These are phyloP conservation scores for Sebastes ruberrimus DNA, from an alignment of 2,797 vertebrate species.

Conservation along the genomic window DNA sequence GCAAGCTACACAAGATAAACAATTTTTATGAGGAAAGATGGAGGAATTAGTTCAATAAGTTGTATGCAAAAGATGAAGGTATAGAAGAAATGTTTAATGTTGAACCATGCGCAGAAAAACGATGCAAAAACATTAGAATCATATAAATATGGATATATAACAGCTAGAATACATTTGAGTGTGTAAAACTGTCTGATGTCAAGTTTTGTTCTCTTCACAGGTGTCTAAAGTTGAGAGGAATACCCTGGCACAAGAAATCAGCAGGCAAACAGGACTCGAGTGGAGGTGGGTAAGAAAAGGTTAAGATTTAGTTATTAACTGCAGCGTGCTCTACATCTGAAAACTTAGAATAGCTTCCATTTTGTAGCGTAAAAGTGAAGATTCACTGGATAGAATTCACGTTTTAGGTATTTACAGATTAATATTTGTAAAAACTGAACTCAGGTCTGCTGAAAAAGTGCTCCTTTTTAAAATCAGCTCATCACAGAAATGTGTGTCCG, in stretches of 20 bases:
- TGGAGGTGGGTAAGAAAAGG: neutral
- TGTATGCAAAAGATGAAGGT: neutral
- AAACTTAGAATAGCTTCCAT: neutral
- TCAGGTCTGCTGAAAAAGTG: neutral
- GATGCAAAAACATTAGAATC: neutral
- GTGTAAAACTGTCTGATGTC: neutral
- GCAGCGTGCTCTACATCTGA: neutral
- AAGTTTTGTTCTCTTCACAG: neutral
- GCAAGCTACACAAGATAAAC: neutral
- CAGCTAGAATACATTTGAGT: neutral
- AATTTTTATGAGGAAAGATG: neutral
- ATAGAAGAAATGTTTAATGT: neutral
- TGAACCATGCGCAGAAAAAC: accelerated
- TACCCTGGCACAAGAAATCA: neutral
- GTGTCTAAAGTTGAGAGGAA: neutral
- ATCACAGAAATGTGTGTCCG: neutral
- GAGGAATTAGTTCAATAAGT: neutral
- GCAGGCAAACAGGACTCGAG: neutral
- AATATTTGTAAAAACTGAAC: neutral
- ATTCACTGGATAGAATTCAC: neutral
- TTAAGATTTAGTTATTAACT: neutral
- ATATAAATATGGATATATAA: neutral
- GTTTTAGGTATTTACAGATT: neutral
- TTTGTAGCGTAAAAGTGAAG: neutral
- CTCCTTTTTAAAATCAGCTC: neutral